Conservation (phyloP, 1,140 invertebrate species). For the Zaprionus inermis region DNA sequence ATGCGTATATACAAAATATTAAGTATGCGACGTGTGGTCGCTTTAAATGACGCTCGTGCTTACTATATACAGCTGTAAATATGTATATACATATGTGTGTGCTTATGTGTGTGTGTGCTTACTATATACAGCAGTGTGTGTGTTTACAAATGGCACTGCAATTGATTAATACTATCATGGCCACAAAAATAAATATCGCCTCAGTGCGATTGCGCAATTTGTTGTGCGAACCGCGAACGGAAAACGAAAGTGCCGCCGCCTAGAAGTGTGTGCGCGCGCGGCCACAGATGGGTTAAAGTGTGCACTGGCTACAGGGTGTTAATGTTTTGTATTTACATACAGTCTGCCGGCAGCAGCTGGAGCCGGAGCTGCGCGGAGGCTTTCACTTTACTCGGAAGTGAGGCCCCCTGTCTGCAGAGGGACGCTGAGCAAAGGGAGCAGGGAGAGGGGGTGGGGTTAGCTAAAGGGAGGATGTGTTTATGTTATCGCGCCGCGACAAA, state of each 20-base stretch:
- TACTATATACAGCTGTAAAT: conserved; percentile 26
- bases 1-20: conserved; percentile 57
- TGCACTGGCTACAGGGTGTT: conserved; percentile 12
- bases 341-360: conserved; percentile 27
- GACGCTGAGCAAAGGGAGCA: conserved; percentile 6
- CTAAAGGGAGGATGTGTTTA: conserved; percentile 4
- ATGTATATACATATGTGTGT: conserved; percentile 7
- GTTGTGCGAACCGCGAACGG: background rate
- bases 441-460: background rate
- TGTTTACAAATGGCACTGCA: background rate
- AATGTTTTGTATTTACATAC: conserved; percentile 60
- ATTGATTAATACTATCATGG: conserved; percentile 1
- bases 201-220: conserved; percentile 28
- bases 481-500: conserved; percentile 6
- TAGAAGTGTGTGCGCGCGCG: conserved; percentile 39
- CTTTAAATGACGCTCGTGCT: conserved; percentile 52
- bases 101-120: conserved; percentile 14
- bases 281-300: conserved; percentile 23
- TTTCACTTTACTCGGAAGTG: conserved; percentile 66
- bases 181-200: conserved; percentile 29
- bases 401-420: background rate
- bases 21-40: conserved; percentile 69
- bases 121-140: conserved; percentile 14
- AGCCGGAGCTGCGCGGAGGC: conserved; percentile 36
- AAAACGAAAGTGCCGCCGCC: conserved; percentile 40